Percentiles rank a stretch among this genome's conserved stretches.
Conservation (phyloP, 2,888 invertebrate species). For the Maniola hyperantus region DNA sequence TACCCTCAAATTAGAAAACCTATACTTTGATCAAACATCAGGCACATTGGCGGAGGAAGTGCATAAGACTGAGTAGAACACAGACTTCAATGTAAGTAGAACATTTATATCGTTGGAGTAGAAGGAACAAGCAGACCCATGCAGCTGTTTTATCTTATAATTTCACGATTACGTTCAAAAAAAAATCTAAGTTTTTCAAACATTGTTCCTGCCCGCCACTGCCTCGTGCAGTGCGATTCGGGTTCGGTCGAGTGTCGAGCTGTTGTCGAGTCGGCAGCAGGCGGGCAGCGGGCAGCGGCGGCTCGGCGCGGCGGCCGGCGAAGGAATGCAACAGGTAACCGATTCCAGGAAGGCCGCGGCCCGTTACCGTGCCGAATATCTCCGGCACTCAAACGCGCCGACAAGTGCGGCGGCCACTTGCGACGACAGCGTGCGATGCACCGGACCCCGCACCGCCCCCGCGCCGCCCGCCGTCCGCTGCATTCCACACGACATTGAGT, state of each 20-base stretch:
- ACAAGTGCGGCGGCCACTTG: conserved; percentile 80
- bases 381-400: conserved; percentile 80
- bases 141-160: too few species aligned
- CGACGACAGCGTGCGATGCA: conserved; percentile 76
- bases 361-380: conserved; percentile 83
- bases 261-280: conserved; percentile 36
- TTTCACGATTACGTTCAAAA: too few species aligned
- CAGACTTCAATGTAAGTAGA: too few species aligned
- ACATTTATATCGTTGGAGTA: too few species aligned
- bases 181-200: too few species aligned
- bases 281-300: conserved; percentile 48
- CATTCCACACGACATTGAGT: conserved; percentile 78
- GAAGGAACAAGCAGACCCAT: too few species aligned
- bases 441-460: conserved; percentile 54
- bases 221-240: too few species aligned
- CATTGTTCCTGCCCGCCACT: too few species aligned
- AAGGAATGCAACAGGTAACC: conserved; percentile 82
- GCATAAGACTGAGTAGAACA: too few species aligned
- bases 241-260: conserved; percentile 22
- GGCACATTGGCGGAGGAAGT: too few species aligned
- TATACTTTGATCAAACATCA: too few species aligned
- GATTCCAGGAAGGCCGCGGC: conserved; percentile 81
- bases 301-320: conserved; percentile 64
- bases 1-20: not conserved
- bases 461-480: conserved; percentile 54